Percentiles rank a stretch among this genome's conserved stretches.
Evolutionary conservation across 92 coral and sea anemone genomes (phyloP).

Genomic region (Epizoanthus fatuus): DNA sequence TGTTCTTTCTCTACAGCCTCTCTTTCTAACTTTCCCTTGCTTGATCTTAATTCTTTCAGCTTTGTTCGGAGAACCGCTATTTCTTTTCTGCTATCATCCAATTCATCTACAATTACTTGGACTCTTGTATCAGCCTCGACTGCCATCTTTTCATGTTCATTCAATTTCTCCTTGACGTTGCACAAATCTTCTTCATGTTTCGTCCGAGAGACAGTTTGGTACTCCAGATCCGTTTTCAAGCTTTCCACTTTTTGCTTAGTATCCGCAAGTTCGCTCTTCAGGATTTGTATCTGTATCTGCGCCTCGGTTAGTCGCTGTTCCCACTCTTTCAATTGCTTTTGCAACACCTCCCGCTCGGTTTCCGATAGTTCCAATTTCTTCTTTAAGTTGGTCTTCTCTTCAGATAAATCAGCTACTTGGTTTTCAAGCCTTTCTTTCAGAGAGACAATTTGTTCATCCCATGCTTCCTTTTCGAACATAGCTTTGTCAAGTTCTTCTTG

Average conservation of each 20-base stretch:
- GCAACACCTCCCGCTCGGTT: slow-evolving; percentile 30
- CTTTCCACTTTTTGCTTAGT: slow-evolving; percentile 31
- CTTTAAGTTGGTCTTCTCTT: slow-evolving; percentile 8
- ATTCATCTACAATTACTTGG: slow-evolving; percentile 39
- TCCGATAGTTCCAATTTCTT: slow-evolving; percentile 44
- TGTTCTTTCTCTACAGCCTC: slow-evolving; percentile 49
- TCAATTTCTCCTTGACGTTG: slow-evolving; percentile 40
- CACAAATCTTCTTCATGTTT: slow-evolving; percentile 15
- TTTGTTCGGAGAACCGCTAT: slow-evolving; percentile 42
- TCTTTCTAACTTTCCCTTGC: slow-evolving; percentile 48
- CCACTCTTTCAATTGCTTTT: slow-evolving; percentile 47
- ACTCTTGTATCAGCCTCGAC: slow-evolving; percentile 16
- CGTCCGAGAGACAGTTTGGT: not conserved
- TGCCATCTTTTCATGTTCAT: slow-evolving; percentile 35
- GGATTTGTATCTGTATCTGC: slow-evolving; percentile 19
- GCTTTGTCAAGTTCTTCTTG: slow-evolving; percentile 78
- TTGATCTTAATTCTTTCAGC: slow-evolving; percentile 59
- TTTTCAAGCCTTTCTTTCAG: slow-evolving; percentile 63
- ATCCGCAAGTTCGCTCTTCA: slow-evolving; percentile 52
- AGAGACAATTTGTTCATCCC: slow-evolving; percentile 78
- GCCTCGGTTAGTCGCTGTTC: slow-evolving; percentile 44
- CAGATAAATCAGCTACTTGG: slow-evolving; percentile 35
- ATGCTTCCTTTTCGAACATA: slow-evolving; percentile 77
- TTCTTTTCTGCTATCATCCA: slow-evolving; percentile 44
- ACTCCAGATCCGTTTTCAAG: slow-evolving; percentile 47